Conservation (phyloP, 2,888 invertebrate genomes). For the Ophion costatus region DNA sequence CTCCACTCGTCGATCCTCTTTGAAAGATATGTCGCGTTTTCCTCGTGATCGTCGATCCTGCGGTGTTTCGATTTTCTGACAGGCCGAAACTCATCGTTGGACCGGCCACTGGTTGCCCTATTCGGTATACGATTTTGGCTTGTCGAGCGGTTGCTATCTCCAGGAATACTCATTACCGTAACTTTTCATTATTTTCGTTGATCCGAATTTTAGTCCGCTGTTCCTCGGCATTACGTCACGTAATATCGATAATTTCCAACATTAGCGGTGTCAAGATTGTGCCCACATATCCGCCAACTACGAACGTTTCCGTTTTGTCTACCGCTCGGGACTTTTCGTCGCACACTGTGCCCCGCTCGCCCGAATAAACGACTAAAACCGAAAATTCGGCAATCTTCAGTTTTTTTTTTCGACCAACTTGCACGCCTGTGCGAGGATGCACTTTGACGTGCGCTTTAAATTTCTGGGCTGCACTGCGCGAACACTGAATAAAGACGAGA, state of each 20-base stretch:
- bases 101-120: constrained; percentile 49
- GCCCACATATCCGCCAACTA: constrained; percentile 24
- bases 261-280: constrained; percentile 23
- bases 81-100: constrained; percentile 33
- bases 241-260: constrained; percentile 55
- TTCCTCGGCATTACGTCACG: constrained; percentile 61
- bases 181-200: constrained; percentile 71
- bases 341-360: constrained; percentile 22
- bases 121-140: constrained; percentile 40
- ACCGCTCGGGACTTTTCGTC: neutral
- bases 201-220: constrained; percentile 30
- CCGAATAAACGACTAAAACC: neutral
- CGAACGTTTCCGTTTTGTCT: constrained; percentile 14
- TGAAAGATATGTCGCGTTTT: neutral
- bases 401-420: neutral
- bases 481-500: constrained; percentile 59
- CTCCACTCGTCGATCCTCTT: constrained; percentile 42
- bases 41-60: constrained; percentile 38
- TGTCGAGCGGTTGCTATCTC: constrained; percentile 67
- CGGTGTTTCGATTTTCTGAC: constrained; percentile 50
- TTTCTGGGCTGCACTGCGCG: constrained; percentile 44
- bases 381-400: neutral
- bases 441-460: constrained; percentile 21
- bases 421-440: neutral
- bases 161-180: constrained; percentile 73